Percentiles rank a stretch among this genome's conserved stretches.
These are phyloP conservation scores for Harmothoe impar DNA, from an alignment of 2,888 invertebrate species.

Conservation along the genomic window DNA sequence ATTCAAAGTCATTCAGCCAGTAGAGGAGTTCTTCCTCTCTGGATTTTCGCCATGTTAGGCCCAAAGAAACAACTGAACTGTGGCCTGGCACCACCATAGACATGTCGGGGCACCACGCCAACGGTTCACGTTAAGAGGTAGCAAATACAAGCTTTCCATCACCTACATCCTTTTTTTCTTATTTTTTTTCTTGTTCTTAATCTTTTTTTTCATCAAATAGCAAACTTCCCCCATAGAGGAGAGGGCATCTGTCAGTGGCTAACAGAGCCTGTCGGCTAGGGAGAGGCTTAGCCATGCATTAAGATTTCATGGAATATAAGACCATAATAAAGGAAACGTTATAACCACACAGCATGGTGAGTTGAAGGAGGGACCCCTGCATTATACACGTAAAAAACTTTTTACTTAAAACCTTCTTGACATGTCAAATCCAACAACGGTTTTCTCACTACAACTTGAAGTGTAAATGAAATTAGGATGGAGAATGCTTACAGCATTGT, in stretches of 20 bases:
- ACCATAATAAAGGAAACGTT: not conserved
- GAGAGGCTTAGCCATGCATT: constrained; percentile 24
- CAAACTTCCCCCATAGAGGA: not conserved
- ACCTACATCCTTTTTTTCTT: constrained; percentile 34
- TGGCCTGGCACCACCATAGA: constrained; percentile 7
- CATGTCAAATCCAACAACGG: constrained; percentile 1
- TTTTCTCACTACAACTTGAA: not conserved
- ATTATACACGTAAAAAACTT: not conserved
- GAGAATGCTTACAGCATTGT: too few relatives aligned
- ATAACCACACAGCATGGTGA: constrained; percentile 50
- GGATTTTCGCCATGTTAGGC: not conserved
- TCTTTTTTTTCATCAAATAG: not conserved
- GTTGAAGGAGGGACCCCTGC: constrained; percentile 40
- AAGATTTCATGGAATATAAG: constrained; percentile 40
- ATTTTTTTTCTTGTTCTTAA: not conserved
- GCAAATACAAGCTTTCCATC: constrained; percentile 53
- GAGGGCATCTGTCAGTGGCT: not conserved
- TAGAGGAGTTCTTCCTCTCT: not conserved
- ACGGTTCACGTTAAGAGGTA: not conserved
- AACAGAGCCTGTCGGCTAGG: constrained; percentile 6
- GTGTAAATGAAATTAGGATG: not conserved
- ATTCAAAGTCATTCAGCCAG: not conserved
- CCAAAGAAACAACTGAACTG: not conserved
- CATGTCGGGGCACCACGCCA: constrained; percentile 32
- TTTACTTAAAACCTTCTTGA: not conserved